phyloP scores from a whole-genome alignment of 2,888 invertebrate genomes.

The Eristalis pertinax region DNA sequence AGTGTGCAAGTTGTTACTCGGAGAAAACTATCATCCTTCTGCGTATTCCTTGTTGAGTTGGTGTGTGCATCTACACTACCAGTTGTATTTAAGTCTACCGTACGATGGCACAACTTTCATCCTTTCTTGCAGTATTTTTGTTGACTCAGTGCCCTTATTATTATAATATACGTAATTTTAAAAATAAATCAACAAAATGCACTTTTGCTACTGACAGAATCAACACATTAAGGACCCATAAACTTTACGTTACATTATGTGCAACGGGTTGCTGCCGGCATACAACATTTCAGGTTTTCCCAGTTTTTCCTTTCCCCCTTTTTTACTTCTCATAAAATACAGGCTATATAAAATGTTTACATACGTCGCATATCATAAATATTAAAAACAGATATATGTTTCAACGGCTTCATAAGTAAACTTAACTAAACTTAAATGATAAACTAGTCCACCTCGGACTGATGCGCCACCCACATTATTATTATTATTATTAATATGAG shows the following conservation, averaged over 20 bases:
- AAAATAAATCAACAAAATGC: slow-evolving; percentile 71
- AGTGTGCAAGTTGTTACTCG: slow-evolving; percentile 63
- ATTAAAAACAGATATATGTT: not conserved
- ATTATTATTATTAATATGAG: too few relatives aligned
- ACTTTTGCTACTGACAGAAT: slow-evolving; percentile 71
- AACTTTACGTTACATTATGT: slow-evolving; percentile 70
- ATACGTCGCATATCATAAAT: not conserved
- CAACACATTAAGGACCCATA: slow-evolving; percentile 72
- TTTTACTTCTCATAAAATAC: slow-evolving; percentile 7
- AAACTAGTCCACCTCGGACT: too few relatives aligned
- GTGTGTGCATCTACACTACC: slow-evolving; percentile 28
- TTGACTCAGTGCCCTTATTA: slow-evolving; percentile 69
- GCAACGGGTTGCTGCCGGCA: slow-evolving; percentile 54
- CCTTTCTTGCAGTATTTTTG: slow-evolving; percentile 66
- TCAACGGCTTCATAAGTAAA: too few relatives aligned
- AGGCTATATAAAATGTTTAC: slow-evolving; percentile 7
- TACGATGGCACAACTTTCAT: slow-evolving; percentile 56
- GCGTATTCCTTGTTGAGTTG: slow-evolving; percentile 31
- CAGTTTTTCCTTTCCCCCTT: not conserved
- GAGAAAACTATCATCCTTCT: slow-evolving; percentile 45
- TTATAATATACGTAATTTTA: slow-evolving; percentile 63
- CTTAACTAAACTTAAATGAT: too few relatives aligned
- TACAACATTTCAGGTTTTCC: slow-evolving; percentile 28
- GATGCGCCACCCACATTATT: too few relatives aligned
- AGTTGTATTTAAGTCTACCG: slow-evolving; percentile 6